Base-by-base conservation (phyloP, 2,888 invertebrate species). In the Acleris cristana region DNA sequence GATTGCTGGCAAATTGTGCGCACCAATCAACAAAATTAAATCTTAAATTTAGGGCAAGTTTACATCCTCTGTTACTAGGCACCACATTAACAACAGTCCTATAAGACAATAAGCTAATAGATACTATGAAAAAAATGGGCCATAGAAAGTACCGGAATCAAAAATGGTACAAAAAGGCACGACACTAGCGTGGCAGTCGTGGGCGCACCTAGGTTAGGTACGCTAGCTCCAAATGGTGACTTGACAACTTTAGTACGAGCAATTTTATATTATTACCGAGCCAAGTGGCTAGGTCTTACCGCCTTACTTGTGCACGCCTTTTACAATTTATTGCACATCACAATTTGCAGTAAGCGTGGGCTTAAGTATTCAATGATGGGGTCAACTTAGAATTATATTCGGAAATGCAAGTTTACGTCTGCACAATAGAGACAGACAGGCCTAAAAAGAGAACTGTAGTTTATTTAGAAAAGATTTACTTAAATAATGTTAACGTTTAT, bases 211-310 rank as follows among this genome's bases (percentile, higher is more conserved):
- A 30, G 40, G 40, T 40, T 58, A 48, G 48, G 48, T n/a, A 48
- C 48, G 48, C 61, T 61, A 18, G 52, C 34, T 21, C n/a, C 54
- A 53, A 64, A 45, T 40, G 21, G 79, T 80, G 76, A 79, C 80
- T 81, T 80, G 79, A 79, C 81, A 81, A 80, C 79, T 78, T 80
- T 81, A 75, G 74, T 74, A 74, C 66, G 71, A 76, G 74, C 72
- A 73, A 70, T 77, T 78, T 77, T 63, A 75, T 75, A 74, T 40
- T 30, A 74, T 52, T 60, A 60, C 51, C 8, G 21, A 40, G 34
- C 30, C 26, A 54, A 30, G 40, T 40, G 4, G 14, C 40, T 40
- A 12, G 40, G 14, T 14, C 14, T 40, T 40, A 26, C 16, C 26
- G 23, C 23, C n/a, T 53, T n/a, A 10, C 54, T n/a, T 54, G 30